Evolutionary conservation across 2,888 invertebrate species (phyloP).

Genomic region (Cantharis nigra): DNA sequence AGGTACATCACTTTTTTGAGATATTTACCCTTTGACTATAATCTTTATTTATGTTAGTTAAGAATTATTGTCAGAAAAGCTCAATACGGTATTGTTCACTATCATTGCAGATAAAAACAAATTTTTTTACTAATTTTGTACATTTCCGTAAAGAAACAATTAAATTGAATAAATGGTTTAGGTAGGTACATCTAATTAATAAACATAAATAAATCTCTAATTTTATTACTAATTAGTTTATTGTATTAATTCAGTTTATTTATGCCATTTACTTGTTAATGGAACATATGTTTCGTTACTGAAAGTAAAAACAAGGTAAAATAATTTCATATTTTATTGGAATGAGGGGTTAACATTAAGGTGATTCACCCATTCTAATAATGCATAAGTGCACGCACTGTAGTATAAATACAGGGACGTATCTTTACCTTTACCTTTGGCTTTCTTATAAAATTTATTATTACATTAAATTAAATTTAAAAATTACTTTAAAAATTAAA

Average conservation of each 20-base stretch:
- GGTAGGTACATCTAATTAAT: neutral
- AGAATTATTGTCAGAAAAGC: no score
- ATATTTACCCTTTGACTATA: no score
- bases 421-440: neutral
- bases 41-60: no score
- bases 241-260: neutral
- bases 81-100: no score
- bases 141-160: neutral
- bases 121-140: no score
- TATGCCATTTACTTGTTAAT: neutral
- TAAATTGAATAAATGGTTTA: neutral
- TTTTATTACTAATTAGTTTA: neutral
- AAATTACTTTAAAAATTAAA: neutral
- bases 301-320: neutral
- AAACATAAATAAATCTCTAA: neutral
- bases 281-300: neutral
- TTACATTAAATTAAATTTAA: neutral
- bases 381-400: constrained; percentile 5
- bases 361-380: constrained; percentile 12
- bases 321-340: constrained; percentile 7
- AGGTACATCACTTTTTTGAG: no score
- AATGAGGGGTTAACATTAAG: constrained; percentile 11
- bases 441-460: neutral
- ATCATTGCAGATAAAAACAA: no score
- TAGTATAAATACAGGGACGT: neutral